Conservation (phyloP, 2,797 vertebrate genomes). For the Dermochelys coriacea region DNA sequence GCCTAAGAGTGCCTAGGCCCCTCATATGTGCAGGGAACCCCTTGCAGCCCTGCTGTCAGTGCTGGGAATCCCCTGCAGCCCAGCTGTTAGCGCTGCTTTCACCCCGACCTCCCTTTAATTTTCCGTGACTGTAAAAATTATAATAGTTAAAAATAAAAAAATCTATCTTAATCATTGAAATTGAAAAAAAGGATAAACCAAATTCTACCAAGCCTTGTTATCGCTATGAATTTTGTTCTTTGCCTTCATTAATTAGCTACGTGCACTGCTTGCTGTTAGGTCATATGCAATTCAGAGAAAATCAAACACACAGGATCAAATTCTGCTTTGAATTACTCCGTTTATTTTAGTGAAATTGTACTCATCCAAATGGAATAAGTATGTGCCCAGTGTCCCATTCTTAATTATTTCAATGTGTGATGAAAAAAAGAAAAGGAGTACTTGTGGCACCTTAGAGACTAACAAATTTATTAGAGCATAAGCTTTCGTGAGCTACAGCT, state of each 20-base stretch:
- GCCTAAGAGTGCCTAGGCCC: too few species aligned
- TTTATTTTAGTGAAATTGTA: not conserved
- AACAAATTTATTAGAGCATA: too few species aligned
- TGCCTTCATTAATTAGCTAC: not conserved
- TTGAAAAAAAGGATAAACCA: not conserved
- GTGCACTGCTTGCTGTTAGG: not conserved
- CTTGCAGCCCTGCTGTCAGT: too few species aligned
- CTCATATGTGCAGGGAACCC: too few species aligned
- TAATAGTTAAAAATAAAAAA: too few species aligned
- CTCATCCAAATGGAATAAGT: not conserved
- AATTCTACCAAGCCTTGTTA: not conserved
- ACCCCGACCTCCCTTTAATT: too few species aligned
- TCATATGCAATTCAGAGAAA: not conserved
- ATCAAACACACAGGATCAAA: not conserved
- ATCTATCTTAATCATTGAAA: not conserved
- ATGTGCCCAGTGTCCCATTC: not conserved
- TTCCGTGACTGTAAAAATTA: too few species aligned
- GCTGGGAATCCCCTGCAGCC: too few species aligned
- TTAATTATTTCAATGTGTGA: constrained; percentile 6
- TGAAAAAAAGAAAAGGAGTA: too few species aligned
- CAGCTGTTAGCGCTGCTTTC: too few species aligned
- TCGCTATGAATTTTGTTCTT: not conserved
- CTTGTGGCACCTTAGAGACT: too few species aligned
- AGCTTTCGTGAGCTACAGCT: too few species aligned
- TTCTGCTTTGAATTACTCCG: not conserved